Evolutionary conservation across 2,888 invertebrate genomes (phyloP), one percentile per base, ranked within the genome.

Genomic region (Hydropsyche betteni): DNA sequence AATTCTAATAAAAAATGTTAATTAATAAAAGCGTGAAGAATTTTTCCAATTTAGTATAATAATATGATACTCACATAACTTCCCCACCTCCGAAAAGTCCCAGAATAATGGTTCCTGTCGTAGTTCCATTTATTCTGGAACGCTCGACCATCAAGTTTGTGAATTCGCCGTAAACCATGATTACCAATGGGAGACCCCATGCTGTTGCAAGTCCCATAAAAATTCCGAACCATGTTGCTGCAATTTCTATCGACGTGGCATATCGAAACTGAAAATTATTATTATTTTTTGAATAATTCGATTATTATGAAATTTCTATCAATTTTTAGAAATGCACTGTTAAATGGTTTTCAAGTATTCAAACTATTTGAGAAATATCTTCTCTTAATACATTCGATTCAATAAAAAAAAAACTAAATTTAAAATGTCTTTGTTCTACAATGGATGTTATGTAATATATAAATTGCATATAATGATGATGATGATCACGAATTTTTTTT

Each of bases 81-180:
- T 82, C 81, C 14, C 88, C 90, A 0, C 90, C 90, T 0, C 89
- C 88, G 80, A 89, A 89, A 75, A 85, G 81, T 33, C 80, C 77
- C 76, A 90, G 82, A 61, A 90, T 82, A 10, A 83, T 80, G 0
- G 86, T 85, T 16, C 84, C 83, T 0, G 86, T 84, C 6, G 87
- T 82, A 36, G 87, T 85, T 10, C 82, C 81, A 50, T 83, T 82
- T 0, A 84, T 83, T 73, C 82, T 82, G 81, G 87, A 86, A 0
- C 90, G 82, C 80, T 89, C 89, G 33, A 91, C 89, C 81, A 91
- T 86, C 6, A 90, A 82, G 0, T 90, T 89, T 75, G 89, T 89
- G 53, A 91, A 85, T 80, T 90, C 89, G 5, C 91, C 91, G 80
- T 91, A 90, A 80, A 90, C 88, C 75, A 90, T 88, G 76, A 90